Evolutionary conservation across 2,888 invertebrate species (phyloP).

Genomic region (Volucella inflata): DNA sequence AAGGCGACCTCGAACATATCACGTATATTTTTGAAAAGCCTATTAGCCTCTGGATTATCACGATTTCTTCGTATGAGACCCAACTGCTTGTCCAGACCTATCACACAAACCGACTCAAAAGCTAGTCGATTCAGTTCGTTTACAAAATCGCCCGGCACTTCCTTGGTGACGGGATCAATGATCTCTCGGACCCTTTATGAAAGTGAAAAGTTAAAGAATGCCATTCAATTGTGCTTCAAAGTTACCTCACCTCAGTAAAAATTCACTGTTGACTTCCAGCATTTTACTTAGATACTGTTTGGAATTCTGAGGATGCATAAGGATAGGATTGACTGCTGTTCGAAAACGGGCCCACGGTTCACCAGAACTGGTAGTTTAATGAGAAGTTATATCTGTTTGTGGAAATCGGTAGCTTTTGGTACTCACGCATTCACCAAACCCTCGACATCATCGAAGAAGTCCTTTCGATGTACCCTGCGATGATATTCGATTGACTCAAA

Average conservation of each 20-base stretch:
- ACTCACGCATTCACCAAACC: constrained; percentile 74
- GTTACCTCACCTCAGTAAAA: too few species aligned
- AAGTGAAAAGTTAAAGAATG: constrained; percentile 63
- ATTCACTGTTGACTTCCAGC: constrained; percentile 52
- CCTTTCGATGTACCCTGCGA: constrained; percentile 79
- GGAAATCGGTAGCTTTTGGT: too few species aligned
- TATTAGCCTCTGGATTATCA: constrained; percentile 39
- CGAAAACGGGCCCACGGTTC: constrained; percentile 87
- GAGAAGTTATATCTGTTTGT: background rate
- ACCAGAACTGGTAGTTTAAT: constrained; percentile 84
- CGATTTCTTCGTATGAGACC: constrained; percentile 77
- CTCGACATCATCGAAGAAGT: constrained; percentile 73
- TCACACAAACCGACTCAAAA: constrained; percentile 84
- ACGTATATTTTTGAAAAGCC: constrained; percentile 44
- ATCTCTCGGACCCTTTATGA: constrained; percentile 80
- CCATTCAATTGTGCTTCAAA: too few species aligned
- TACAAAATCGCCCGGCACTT: constrained; percentile 84
- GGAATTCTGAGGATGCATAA: constrained; percentile 86
- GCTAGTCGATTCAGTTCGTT: constrained; percentile 85
- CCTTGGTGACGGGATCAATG: constrained; percentile 77
- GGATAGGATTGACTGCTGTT: constrained; percentile 87
- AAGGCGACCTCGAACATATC: constrained; percentile 55
- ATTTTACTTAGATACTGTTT: constrained; percentile 84
- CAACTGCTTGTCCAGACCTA: constrained; percentile 82
- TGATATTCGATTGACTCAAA: constrained; percentile 82